Evolutionary conservation across 2,888 invertebrate species (phyloP).

Genomic region (Ectobius pallidus): DNA sequence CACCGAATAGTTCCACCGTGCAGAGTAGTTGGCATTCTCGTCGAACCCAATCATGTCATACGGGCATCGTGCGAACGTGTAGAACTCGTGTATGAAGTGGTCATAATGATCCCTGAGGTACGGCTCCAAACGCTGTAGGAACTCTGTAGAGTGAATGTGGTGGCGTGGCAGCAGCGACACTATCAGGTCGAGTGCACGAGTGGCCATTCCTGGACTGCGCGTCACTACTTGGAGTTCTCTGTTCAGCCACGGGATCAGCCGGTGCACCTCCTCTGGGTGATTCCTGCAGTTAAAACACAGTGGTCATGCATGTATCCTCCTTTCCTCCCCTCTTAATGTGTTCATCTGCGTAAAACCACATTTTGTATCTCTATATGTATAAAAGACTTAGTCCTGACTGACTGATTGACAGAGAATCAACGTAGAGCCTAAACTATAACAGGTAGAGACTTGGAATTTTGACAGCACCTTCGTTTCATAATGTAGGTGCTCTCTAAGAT

Average conservation of each 20-base stretch:
- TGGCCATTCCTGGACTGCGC: conserved; percentile 52
- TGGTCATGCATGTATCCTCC: too few species aligned
- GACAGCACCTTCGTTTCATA: too few species aligned
- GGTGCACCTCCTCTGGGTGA: conserved; percentile 79
- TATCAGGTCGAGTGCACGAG: conserved; percentile 72
- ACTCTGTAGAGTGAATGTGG: conserved; percentile 71
- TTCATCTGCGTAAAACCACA: too few species aligned
- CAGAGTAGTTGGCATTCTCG: conserved; percentile 30
- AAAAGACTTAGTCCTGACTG: too few species aligned
- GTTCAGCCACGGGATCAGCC: conserved; percentile 87
- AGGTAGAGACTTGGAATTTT: too few species aligned
- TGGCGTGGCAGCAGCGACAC: conserved; percentile 70
- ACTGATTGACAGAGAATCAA: too few species aligned
- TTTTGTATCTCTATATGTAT: too few species aligned
- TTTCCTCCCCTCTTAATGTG: too few species aligned
- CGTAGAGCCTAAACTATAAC: too few species aligned
- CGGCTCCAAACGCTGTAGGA: conserved; percentile 70
- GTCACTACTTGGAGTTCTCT: conserved; percentile 70
- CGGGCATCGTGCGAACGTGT: conserved; percentile 84
- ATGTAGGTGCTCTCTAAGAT: too few species aligned
- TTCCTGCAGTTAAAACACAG: too few species aligned
- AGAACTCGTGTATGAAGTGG: conserved; percentile 90
- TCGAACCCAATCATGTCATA: conserved; percentile 77
- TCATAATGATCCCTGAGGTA: conserved; percentile 67
- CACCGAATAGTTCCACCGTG: background rate